Conservation (phyloP, 2,888 invertebrate species). For the Oegoconia quadripuncta region DNA sequence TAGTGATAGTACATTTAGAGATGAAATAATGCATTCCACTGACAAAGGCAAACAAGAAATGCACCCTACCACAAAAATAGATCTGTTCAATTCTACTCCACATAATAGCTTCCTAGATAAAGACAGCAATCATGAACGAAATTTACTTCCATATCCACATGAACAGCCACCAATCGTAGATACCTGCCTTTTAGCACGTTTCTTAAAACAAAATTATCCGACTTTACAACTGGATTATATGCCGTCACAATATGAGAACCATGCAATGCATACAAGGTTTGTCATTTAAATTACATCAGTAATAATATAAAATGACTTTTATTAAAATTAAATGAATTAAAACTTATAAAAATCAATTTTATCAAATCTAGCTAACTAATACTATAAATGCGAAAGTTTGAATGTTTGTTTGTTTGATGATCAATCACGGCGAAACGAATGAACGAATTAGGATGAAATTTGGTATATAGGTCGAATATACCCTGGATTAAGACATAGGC, state of each 20-base stretch:
- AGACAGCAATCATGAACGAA: conserved; percentile 9
- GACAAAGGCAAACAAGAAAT: conserved; percentile 43
- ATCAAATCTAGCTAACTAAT: too few species aligned
- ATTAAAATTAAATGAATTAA: background rate
- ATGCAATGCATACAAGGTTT: background rate
- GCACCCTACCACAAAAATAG: conserved; percentile 19
- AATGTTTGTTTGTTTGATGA: too few species aligned
- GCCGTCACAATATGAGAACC: conserved; percentile 5
- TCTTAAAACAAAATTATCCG: conserved; percentile 48
- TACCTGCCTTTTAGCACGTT: conserved; percentile 48
- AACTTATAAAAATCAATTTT: background rate
- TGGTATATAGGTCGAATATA: too few species aligned
- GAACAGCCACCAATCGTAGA: conserved; percentile 30
- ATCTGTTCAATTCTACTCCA: conserved; percentile 24
- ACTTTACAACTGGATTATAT: conserved; percentile 31
- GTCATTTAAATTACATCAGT: conserved; percentile 20
- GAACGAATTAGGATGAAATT: too few species aligned
- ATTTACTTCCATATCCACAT: conserved; percentile 16
- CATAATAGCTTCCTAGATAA: conserved; percentile 20
- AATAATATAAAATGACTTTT: conserved; percentile 17
- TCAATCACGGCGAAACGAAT: too few species aligned
- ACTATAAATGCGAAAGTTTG: too few species aligned
- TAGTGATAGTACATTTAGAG: too few species aligned
- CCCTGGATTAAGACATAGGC: too few species aligned
- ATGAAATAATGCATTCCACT: too few species aligned